Evolutionary conservation across 2,797 vertebrate species (phyloP).

Genomic region (Triplophysa bombifrons): DNA sequence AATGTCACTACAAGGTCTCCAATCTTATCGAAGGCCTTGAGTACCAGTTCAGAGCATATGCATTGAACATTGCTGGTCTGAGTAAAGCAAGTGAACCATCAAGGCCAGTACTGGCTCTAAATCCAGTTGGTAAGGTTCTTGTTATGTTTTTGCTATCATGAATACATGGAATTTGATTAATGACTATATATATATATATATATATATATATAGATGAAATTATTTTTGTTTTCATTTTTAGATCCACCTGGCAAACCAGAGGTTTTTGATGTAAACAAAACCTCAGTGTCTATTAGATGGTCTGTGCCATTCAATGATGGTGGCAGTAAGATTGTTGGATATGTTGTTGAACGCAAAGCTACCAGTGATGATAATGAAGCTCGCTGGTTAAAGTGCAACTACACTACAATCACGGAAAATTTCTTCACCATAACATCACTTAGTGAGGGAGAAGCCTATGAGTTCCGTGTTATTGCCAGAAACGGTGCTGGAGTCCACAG

Average conservation of each 20-base stretch:
- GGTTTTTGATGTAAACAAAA: constrained; percentile 91
- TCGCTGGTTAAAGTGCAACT: constrained; percentile 98
- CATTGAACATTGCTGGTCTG: constrained; percentile 94
- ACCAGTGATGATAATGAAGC: constrained; percentile 88
- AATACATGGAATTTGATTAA: neutral
- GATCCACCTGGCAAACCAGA: constrained; percentile 94
- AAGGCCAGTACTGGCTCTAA: constrained; percentile 90
- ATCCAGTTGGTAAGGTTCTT: constrained; percentile 90
- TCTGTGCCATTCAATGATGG: constrained; percentile 90
- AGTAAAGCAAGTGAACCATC: constrained; percentile 99
- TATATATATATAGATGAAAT: neutral
- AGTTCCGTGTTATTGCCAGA: constrained; percentile 92
- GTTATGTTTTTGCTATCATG: neutral
- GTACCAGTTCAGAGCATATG: constrained; percentile 97
- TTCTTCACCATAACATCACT: constrained; percentile 89
- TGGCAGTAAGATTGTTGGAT: constrained; percentile 93
- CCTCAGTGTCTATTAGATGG: constrained; percentile 91
- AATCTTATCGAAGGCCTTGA: constrained; percentile 94
- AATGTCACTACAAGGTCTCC: constrained; percentile 91
- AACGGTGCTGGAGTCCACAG: constrained; percentile 95
- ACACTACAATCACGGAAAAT: constrained; percentile 93
- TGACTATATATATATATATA: constrained; percentile 13
- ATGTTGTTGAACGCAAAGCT: constrained; percentile 91
- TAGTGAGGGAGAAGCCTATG: constrained; percentile 87
- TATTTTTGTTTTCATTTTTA: constrained; percentile 62